These are phyloP conservation scores for Prinia subflava DNA, from an alignment of 2,113 vertebrate species.

Conservation along the genomic window DNA sequence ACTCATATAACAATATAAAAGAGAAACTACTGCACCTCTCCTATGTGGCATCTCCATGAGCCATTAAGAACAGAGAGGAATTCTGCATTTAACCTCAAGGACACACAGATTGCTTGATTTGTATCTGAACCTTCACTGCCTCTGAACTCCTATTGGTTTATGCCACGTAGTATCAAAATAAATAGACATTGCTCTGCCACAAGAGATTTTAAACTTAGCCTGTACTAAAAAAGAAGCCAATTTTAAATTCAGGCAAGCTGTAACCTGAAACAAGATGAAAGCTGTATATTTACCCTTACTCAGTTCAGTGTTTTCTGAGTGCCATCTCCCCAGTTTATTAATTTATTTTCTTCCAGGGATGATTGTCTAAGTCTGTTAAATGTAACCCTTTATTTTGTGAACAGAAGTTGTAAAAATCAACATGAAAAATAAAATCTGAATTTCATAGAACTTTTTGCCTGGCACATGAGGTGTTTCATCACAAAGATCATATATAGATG, in stretches of 20 bases:
- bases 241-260: neutral
- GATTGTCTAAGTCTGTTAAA: neutral
- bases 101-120: neutral
- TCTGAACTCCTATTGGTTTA: neutral
- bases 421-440: neutral
- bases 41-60: neutral
- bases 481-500: neutral
- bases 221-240: neutral
- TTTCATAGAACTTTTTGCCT: neutral
- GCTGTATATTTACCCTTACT: neutral
- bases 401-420: neutral
- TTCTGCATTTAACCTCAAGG: constrained; percentile 35
- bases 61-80: neutral
- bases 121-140: neutral
- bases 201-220: neutral
- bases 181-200: neutral
- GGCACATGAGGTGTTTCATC: neutral
- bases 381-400: neutral
- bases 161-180: neutral
- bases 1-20: neutral
- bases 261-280: neutral
- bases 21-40: neutral
- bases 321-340: neutral
- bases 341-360: neutral
- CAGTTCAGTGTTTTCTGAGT: neutral